phyloP scores from a whole-genome alignment of 2,888 invertebrate genomes.

The Boloria selene region DNA sequence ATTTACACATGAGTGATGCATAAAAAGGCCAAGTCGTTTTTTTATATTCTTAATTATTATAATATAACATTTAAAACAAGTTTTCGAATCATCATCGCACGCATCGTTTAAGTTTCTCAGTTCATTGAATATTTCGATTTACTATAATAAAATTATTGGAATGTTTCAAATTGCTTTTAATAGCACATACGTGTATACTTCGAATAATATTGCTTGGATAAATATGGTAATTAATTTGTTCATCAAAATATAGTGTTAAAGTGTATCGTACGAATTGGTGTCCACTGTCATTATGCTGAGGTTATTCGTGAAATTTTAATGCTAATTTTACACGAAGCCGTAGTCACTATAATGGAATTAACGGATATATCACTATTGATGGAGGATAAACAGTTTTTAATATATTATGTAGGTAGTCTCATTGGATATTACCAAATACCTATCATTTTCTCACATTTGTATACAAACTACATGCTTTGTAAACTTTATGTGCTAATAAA shows the following conservation, averaged over 20 bases:
- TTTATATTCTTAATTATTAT: not conserved
- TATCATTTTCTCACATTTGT: too few relatives aligned
- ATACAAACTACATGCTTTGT: too few relatives aligned
- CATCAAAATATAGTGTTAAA: constrained; percentile 33
- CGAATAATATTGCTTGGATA: constrained; percentile 35
- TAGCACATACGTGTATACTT: constrained; percentile 27
- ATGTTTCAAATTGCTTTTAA: constrained; percentile 33
- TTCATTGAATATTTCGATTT: constrained; percentile 24
- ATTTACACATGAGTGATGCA: too few relatives aligned
- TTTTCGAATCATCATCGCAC: constrained; percentile 1
- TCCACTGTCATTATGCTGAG: constrained; percentile 35
- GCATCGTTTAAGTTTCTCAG: constrained; percentile 18
- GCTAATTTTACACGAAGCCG: constrained; percentile 34
- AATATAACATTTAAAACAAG: constrained; percentile 10
- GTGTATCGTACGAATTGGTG: constrained; percentile 30
- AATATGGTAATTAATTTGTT: constrained; percentile 42
- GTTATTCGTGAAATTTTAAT: constrained; percentile 41
- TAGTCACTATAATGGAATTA: constrained; percentile 24
- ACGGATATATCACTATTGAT: constrained; percentile 14
- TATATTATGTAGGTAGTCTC: constrained; percentile 3
- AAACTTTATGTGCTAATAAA: too few relatives aligned
- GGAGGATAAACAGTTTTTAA: constrained; percentile 18
- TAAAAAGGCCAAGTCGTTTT: not conserved
- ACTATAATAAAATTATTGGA: constrained; percentile 26
- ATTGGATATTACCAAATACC: constrained; percentile 4